These are phyloP conservation scores for Scaptomyza tumidula DNA, from an alignment of 2,888 invertebrate species.

Conservation along the genomic window DNA sequence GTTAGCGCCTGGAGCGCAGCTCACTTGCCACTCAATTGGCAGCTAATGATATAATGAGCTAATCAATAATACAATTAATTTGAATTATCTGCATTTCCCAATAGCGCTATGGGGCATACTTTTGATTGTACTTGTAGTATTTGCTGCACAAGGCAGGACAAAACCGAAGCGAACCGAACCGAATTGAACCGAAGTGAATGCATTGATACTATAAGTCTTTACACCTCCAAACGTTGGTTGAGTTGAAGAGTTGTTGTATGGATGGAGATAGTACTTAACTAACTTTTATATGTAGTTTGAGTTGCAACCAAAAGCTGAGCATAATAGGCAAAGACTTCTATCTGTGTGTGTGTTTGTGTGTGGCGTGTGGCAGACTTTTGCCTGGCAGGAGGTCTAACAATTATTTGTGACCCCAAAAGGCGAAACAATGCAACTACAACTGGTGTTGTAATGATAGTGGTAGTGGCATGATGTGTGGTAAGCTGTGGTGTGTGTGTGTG, in stretches of 20 bases:
- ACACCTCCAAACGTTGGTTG: not conserved
- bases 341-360: not conserved
- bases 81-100: conserved; percentile 59
- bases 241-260: not conserved
- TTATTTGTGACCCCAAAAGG: conserved; percentile 63
- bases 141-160: not conserved
- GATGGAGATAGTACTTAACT: not conserved
- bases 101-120: conserved; percentile 14
- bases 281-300: conserved; percentile 16
- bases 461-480: conserved; percentile 28
- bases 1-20: conserved; percentile 46
- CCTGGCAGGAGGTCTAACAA: conserved; percentile 56
- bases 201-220: not conserved
- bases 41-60: conserved; percentile 71
- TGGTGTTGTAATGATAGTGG: conserved; percentile 13
- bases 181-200: not conserved
- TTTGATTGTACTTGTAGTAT: not conserved
- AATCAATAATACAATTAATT: conserved; percentile 78
- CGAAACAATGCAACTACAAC: conserved; percentile 48
- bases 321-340: not conserved
- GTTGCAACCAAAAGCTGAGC: not conserved
- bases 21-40: conserved; percentile 32
- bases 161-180: not conserved
- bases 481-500: not conserved
- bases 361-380: conserved; percentile 17